Evolutionary conservation across 2,888 invertebrate genomes (phyloP).

Genomic region (Caenorhabditis drosophilae): DNA sequence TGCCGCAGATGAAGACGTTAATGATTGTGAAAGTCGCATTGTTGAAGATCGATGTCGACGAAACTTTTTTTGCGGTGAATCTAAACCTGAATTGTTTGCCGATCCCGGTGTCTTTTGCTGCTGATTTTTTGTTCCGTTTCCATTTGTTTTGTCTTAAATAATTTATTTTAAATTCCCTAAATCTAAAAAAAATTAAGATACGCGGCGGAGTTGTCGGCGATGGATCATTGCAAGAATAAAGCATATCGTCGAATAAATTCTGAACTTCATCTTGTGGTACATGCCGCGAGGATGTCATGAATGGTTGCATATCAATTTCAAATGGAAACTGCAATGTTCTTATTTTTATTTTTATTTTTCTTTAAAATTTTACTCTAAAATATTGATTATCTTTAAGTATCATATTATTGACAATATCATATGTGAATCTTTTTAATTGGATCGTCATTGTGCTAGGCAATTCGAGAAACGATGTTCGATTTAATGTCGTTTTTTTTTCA

Average conservation of each 20-base stretch:
- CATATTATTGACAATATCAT: slow-evolving; percentile 73
- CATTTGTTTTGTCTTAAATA: not conserved
- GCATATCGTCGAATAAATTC: slow-evolving; percentile 39
- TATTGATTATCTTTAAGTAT: slow-evolving; percentile 74
- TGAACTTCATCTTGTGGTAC: slow-evolving; percentile 36
- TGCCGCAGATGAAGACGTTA: not conserved
- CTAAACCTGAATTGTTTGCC: slow-evolving; percentile 13
- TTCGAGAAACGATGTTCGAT: slow-evolving; percentile 72
- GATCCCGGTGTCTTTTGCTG: slow-evolving; percentile 6
- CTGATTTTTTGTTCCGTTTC: too few relatives aligned
- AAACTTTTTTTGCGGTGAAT: slow-evolving; percentile 30
- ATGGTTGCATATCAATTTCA: slow-evolving; percentile 56
- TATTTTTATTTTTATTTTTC: not conserved
- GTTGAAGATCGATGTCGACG: slow-evolving; percentile 39
- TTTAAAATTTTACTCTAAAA: slow-evolving; percentile 67
- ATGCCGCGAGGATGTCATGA: slow-evolving; percentile 29
- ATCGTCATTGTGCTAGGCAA: slow-evolving; percentile 73
- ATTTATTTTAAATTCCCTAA: too few relatives aligned
- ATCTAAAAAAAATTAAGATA: not conserved
- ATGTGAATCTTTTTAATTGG: slow-evolving; percentile 73
- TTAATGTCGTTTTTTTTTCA: slow-evolving; percentile 72
- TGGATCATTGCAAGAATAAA: slow-evolving; percentile 9
- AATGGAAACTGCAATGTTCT: slow-evolving; percentile 71
- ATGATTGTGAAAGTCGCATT: slow-evolving; percentile 5
- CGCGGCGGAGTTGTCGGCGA: slow-evolving; percentile 5